These are phyloP conservation scores for Catocala nupta DNA, from an alignment of 2,888 invertebrate genomes.

Conservation along the genomic window DNA sequence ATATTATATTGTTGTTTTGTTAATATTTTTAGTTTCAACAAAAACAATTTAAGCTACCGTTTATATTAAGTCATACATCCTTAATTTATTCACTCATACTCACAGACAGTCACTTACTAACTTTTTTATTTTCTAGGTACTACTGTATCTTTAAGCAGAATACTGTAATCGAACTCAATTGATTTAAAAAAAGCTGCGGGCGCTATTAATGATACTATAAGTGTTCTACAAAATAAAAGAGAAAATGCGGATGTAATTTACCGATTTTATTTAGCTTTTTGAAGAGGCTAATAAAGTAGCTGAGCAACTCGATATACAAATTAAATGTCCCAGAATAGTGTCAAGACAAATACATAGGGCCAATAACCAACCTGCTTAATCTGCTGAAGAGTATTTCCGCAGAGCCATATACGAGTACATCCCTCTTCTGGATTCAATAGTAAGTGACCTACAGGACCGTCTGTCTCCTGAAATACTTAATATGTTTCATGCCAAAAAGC, in stretches of 20 bases:
- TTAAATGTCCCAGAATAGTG: slow-evolving; percentile 44
- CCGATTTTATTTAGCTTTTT: slow-evolving; percentile 45
- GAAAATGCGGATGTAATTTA: slow-evolving; percentile 44
- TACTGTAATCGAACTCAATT: slow-evolving; percentile 39
- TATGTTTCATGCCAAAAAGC: neutral
- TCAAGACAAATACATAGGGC: slow-evolving; percentile 35
- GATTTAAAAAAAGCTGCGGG: slow-evolving; percentile 50
- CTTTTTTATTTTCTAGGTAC: slow-evolving; percentile 9
- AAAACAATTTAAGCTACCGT: no score
- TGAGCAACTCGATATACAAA: slow-evolving; percentile 11
- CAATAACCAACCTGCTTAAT: slow-evolving; percentile 42
- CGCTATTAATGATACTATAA: slow-evolving; percentile 42
- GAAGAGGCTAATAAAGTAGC: slow-evolving; percentile 7
- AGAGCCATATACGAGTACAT: slow-evolving; percentile 4
- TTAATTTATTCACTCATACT: no score
- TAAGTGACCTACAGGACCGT: no score
- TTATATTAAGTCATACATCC: no score
- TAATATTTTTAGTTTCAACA: no score
- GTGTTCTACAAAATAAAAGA: slow-evolving; percentile 44
- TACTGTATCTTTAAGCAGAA: slow-evolving; percentile 30
- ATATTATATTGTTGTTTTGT: no score
- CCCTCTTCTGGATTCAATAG: slow-evolving; percentile 1
- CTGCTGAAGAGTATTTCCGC: slow-evolving; percentile 37
- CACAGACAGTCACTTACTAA: no score
- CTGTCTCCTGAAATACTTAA: slow-evolving; percentile 23